Conservation (phyloP, 2,797 vertebrate species). For the Leuciscus waleckii region DNA sequence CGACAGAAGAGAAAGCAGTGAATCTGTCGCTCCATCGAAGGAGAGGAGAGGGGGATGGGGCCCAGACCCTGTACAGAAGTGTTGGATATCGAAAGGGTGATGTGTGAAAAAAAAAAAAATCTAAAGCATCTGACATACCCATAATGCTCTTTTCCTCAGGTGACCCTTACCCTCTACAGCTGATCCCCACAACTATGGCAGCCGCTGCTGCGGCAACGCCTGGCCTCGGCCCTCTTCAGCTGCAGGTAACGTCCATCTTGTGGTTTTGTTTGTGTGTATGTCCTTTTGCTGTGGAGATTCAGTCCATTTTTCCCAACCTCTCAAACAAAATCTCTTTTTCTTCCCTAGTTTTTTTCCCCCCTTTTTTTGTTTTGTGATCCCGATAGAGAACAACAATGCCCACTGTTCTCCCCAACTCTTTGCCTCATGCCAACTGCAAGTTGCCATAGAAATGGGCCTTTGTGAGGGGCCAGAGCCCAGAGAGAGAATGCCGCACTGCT, state of each 20-base stretch:
- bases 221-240: conserved; percentile 92
- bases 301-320: conserved; percentile 55
- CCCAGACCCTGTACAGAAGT: conserved; percentile 13
- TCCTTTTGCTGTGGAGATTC: conserved; percentile 28
- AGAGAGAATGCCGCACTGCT: conserved; percentile 61
- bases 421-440: conserved; percentile 58
- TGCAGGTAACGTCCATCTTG: conserved; percentile 86
- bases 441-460: conserved; percentile 63
- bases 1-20: conserved; percentile 41
- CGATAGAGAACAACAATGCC: conserved; percentile 56
- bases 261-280: conserved; percentile 43
- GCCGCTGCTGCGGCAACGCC: conserved; percentile 92
- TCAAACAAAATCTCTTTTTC: conserved; percentile 46
- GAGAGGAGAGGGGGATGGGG: conserved; percentile 23
- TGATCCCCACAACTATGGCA: conserved; percentile 98
- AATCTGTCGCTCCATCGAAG: conserved; percentile 31
- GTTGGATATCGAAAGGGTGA: conserved; percentile 17
- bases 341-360: conserved; percentile 12
- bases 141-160: conserved; percentile 80
- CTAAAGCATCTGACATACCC: conserved; percentile 62
- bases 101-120: conserved; percentile 9
- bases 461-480: conserved; percentile 55
- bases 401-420: conserved; percentile 59
- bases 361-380: conserved; percentile 56
- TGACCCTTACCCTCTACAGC: conserved; percentile 98